Evolutionary conservation across 2,113 vertebrate genomes (phyloP).

Genomic region (Aegotheles bennettii): DNA sequence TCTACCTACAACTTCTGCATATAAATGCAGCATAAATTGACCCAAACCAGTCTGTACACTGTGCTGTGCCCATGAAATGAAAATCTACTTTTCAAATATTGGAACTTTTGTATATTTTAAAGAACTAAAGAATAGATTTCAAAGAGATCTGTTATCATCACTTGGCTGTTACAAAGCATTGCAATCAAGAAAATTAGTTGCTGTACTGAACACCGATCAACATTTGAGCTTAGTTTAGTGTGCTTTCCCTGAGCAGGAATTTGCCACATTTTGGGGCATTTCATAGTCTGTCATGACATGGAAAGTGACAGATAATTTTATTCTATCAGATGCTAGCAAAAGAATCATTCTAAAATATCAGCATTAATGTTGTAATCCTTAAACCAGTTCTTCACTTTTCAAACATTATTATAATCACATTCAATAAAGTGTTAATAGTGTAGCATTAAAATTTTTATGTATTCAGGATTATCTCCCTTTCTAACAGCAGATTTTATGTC

Average conservation of each 20-base stretch:
- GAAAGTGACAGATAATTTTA: background rate
- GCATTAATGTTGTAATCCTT: background rate
- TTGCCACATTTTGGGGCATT: background rate
- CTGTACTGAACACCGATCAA: background rate
- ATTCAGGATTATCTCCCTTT: background rate
- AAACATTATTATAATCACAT: background rate
- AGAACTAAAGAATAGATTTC: background rate
- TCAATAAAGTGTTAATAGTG: conserved; percentile 15
- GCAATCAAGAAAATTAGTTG: background rate
- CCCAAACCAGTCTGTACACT: background rate
- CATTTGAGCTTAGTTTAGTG: background rate
- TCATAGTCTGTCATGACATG: background rate
- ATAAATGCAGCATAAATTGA: background rate
- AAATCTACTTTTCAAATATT: background rate
- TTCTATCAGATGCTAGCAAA: background rate
- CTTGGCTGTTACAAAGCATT: background rate
- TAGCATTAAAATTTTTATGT: background rate
- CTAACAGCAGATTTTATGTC: background rate
- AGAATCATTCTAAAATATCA: background rate
- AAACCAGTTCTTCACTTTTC: background rate
- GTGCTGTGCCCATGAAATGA: background rate
- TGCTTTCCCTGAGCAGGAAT: background rate
- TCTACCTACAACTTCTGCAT: fast-evolving
- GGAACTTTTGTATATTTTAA: background rate
- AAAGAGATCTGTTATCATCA: background rate